phyloP scores from a whole-genome alignment of 2,113 vertebrate genomes.

The Corythornis cristatus region DNA sequence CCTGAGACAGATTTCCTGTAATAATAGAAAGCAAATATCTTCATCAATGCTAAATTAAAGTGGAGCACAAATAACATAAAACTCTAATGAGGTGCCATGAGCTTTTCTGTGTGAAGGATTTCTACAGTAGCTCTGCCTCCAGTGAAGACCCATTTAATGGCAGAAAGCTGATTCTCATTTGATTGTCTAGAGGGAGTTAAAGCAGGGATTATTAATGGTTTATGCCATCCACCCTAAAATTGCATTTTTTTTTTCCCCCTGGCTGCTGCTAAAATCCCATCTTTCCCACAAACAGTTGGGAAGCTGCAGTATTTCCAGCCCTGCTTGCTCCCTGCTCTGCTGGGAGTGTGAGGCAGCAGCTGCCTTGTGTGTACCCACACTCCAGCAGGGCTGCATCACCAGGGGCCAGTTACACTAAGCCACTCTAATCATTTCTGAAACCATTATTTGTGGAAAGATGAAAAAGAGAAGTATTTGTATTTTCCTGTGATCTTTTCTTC shows the following conservation, averaged over 20 bases:
- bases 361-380: neutral
- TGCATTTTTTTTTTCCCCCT: neutral
- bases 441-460: neutral
- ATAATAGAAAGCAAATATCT: neutral
- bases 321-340: neutral
- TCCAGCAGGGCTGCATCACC: neutral
- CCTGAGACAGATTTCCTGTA: neutral
- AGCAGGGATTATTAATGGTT: slow-evolving; percentile 48
- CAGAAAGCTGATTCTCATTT: slow-evolving; percentile 34
- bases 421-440: neutral
- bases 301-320: neutral
- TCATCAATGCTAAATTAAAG: neutral
- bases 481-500: slow-evolving; percentile 22
- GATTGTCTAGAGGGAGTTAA: slow-evolving; percentile 24
- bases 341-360: neutral
- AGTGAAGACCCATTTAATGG: neutral
- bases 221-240: slow-evolving; percentile 24
- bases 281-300: neutral
- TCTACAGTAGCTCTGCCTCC: neutral
- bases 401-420: neutral
- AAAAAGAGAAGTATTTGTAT: neutral
- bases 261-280: slow-evolving; percentile 45
- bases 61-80: neutral
- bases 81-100: neutral
- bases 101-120: slow-evolving; percentile 23